Percentiles rank a stretch among this genome's conserved stretches.
These are phyloP conservation scores for Lepidothrix coronata DNA, from an alignment of 2,113 vertebrate species.

Conservation along the genomic window DNA sequence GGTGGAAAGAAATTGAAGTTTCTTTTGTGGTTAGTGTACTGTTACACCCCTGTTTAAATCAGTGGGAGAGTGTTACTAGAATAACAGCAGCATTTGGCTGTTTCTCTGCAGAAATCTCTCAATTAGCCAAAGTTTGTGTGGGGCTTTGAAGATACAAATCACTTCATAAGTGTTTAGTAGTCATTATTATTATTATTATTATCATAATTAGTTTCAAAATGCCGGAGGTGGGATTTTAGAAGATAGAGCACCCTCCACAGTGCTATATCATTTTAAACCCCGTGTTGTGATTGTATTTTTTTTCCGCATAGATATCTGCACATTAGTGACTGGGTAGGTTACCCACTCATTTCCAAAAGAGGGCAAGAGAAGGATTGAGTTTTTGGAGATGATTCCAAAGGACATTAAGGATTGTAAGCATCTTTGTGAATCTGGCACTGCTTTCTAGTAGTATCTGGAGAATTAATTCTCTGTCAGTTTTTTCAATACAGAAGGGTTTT, in stretches of 20 bases:
- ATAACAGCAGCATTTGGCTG: not conserved
- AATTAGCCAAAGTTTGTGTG: not conserved
- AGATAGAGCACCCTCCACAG: not conserved
- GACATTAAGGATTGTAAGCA: not conserved
- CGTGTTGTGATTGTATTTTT: not conserved
- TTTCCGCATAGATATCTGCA: not conserved
- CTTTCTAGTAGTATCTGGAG: not conserved
- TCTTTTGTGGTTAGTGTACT: not conserved
- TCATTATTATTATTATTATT: constrained; percentile 17
- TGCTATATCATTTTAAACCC: not conserved
- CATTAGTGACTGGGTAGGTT: not conserved
- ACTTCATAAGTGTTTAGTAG: constrained; percentile 2
- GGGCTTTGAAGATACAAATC: constrained; percentile 31
- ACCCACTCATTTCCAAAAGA: not conserved
- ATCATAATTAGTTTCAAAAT: constrained; percentile 26
- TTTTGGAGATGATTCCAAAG: not conserved
- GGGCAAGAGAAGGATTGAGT: not conserved
- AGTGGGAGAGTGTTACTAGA: not conserved
- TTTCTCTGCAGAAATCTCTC: constrained; percentile 10
- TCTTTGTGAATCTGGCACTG: not conserved
- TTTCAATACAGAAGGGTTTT: not conserved
- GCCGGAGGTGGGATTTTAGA: not conserved
- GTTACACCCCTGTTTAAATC: not conserved
- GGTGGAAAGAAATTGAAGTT: not conserved
- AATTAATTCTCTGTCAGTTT: not conserved